Evolutionary conservation across 1,140 invertebrate genomes (phyloP), one percentile per base, ranked within the genome.

Genomic region (Nephotettix cincticeps): DNA sequence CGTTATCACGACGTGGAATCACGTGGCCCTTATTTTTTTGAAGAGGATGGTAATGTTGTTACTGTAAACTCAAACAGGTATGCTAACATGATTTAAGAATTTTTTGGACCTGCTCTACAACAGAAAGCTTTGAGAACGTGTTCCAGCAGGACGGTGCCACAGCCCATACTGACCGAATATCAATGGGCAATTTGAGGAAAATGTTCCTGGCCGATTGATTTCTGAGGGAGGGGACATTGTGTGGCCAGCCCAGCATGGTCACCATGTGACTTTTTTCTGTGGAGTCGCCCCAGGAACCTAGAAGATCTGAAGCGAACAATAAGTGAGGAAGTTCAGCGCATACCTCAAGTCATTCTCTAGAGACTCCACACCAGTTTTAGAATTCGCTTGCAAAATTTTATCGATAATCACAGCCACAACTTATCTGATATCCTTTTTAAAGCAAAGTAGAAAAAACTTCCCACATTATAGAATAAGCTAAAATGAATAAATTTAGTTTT

Each of bases 141-240:
- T 75, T 76, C 68, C 74, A 76, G 65, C 68, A 76, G 68, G 73
- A 76, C 64, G 72, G 75, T 21, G 73, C 69, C 47, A 76, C 64
- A 13, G 56, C 32, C 19, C 74, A 74, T 66, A 74, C 47, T 13
- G 23, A 13, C 28, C n/a, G n/a, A n/a, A n/a, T n/a, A n/a, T n/a
- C n/a, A n/a, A n/a, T n/a, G n/a, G n/a, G n/a, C n/a, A n/a, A n/a
- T n/a, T n/a, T n/a, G n/a, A n/a, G n/a, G n/a, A n/a, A n/a, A n/a
- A n/a, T n/a, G n/a, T n/a, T 28, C 64, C 71, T 61, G 68, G 68
- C 27, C 56, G 40, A 30, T 47, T 72, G 67, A 70, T 72, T 67
- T 72, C 25, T 61, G 54, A 11, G 43, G 54, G 68, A 28, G 66
- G 56, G 36, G 54, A 70, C 1, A 3, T 69, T 72, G 23, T n/a